phyloP scores from a whole-genome alignment of 2,888 invertebrate species.

The Parochlus steinenii region DNA sequence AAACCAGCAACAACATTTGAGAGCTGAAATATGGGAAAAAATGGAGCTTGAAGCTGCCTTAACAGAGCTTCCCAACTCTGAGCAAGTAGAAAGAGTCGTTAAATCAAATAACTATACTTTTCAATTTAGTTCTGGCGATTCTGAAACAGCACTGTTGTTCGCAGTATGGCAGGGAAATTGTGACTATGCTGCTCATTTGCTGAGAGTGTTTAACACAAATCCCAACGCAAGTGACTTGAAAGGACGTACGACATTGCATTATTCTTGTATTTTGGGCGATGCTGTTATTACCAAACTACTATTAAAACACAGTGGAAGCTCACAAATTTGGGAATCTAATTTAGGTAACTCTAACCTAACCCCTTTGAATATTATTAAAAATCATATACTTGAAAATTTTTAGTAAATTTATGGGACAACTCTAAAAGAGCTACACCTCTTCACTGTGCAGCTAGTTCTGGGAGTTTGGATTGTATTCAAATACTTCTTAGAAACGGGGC shows the following conservation, averaged over 20 bases:
- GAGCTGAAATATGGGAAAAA: slow-evolving; percentile 25
- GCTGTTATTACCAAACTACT: slow-evolving; percentile 52
- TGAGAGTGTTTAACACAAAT: slow-evolving; percentile 32
- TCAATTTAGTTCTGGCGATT: slow-evolving; percentile 16
- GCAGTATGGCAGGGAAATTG: slow-evolving; percentile 23
- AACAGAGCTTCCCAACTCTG: slow-evolving; percentile 19
- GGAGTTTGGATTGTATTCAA: slow-evolving; percentile 31
- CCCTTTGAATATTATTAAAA: too few relatives aligned
- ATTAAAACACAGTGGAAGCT: slow-evolving; percentile 48
- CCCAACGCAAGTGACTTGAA: slow-evolving; percentile 46
- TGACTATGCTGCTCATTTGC: slow-evolving; percentile 21
- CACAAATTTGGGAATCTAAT: too few relatives aligned
- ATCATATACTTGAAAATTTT: too few relatives aligned
- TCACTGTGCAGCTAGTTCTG: slow-evolving; percentile 51
- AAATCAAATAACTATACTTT: slow-evolving; percentile 13
- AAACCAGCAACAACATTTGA: too few relatives aligned
- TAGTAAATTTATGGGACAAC: slow-evolving; percentile 55
- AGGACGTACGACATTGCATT: slow-evolving; percentile 57
- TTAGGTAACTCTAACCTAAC: too few relatives aligned
- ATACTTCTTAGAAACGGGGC: slow-evolving; percentile 53
- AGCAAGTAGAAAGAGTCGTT: slow-evolving; percentile 21
- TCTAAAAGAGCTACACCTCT: slow-evolving; percentile 53
- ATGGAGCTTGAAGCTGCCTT: slow-evolving; percentile 26
- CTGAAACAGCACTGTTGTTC: slow-evolving; percentile 25
- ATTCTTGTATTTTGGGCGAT: slow-evolving; percentile 61